Percentiles rank a stretch among this genome's conserved stretches.
phyloP scores from a whole-genome alignment of 2,797 vertebrate genomes.

The Loriculus beryllinus region DNA sequence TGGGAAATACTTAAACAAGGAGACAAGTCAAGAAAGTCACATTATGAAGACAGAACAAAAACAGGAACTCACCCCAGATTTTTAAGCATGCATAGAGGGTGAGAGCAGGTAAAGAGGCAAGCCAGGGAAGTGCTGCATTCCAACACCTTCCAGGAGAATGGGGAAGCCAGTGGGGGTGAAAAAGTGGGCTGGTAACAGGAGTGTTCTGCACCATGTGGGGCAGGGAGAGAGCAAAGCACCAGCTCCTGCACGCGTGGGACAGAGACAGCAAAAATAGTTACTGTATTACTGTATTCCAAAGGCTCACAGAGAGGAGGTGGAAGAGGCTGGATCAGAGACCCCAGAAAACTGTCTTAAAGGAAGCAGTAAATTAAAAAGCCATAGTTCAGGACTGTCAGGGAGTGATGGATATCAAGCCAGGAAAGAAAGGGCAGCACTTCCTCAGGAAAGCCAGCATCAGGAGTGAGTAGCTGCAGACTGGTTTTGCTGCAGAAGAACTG shows the following conservation, averaged over 20 bases:
- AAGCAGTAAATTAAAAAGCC: neutral
- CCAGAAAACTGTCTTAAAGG: neutral
- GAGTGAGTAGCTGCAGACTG: neutral
- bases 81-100: neutral
- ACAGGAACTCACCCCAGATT: neutral
- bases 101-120: neutral
- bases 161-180: neutral
- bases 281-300: rapidly evolving
- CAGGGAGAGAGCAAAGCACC: neutral
- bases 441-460: neutral
- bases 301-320: neutral
- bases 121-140: neutral
- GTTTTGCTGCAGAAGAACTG: neutral
- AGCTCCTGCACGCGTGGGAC: neutral
- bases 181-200: neutral
- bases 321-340: neutral
- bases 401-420: neutral
- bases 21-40: neutral
- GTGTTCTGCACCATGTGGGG: neutral
- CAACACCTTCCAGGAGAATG: rapidly evolving
- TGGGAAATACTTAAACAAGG: neutral
- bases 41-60: neutral
- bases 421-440: neutral
- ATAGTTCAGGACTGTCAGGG: neutral
- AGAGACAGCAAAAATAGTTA: neutral